Evolutionary conservation across 2,113 vertebrate species (phyloP).

Genomic region (Rhinopomastus cyanomelas): DNA sequence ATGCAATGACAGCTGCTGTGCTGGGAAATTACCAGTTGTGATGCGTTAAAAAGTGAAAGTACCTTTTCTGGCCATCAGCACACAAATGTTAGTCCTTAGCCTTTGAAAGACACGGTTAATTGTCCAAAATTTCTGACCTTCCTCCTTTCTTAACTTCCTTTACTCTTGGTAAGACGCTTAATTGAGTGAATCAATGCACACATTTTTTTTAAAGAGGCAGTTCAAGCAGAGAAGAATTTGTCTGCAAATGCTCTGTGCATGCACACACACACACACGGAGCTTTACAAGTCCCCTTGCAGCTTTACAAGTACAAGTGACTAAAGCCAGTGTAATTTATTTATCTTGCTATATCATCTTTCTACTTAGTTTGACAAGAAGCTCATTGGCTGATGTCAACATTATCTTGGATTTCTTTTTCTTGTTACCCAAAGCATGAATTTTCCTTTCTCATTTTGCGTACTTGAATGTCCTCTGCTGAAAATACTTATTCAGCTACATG

Average conservation of each 20-base stretch:
- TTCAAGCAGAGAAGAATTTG: background rate
- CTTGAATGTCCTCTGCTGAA: background rate
- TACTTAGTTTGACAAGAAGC: background rate
- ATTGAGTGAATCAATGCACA: constrained; percentile 14
- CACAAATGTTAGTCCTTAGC: background rate
- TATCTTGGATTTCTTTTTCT: background rate
- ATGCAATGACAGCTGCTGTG: background rate
- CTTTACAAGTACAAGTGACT: background rate
- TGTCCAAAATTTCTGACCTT: background rate
- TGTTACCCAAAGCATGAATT: background rate
- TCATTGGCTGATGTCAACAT: background rate
- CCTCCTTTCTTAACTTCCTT: background rate
- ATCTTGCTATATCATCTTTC: background rate
- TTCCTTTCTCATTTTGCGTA: background rate
- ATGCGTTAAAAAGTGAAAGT: background rate
- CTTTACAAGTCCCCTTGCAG: background rate
- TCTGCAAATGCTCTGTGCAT: background rate
- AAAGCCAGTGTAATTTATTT: background rate
- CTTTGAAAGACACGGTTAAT: background rate
- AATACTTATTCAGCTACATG: background rate
- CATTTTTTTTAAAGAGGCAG: constrained; percentile 2
- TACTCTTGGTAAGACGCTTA: background rate
- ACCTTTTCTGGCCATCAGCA: background rate
- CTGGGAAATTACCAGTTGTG: background rate
- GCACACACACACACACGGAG: rapidly evolving